Percentiles rank a stretch among this genome's conserved stretches.
Conservation (phyloP, 2,797 vertebrate genomes). For the Malacoctenus gilli region DNA sequence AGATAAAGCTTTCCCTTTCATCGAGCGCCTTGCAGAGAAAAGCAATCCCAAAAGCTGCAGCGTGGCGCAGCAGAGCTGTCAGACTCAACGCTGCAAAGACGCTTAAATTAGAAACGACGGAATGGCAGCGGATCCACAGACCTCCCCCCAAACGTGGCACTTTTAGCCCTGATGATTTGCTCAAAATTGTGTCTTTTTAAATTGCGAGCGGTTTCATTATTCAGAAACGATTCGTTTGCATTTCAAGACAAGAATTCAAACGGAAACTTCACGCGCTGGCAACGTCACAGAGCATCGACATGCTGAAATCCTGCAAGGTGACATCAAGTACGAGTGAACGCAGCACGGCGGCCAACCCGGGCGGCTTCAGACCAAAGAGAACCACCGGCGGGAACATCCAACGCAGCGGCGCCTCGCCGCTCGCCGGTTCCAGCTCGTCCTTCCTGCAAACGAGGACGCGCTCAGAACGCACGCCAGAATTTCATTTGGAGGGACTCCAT, state of each 20-base stretch:
- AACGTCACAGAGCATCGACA: not conserved
- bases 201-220: not conserved
- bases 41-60: constrained; percentile 42
- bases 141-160: not conserved
- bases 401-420: constrained; percentile 1
- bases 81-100: constrained; percentile 27
- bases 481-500: constrained; percentile 26
- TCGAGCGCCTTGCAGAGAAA: constrained; percentile 48
- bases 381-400: constrained; percentile 4
- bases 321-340: constrained; percentile 10
- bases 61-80: constrained; percentile 8
- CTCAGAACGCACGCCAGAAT: not conserved
- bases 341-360: not conserved
- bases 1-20: constrained; percentile 50
- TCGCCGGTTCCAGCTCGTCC: constrained; percentile 5
- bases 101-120: constrained; percentile 22
- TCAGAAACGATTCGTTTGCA: not conserved
- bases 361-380: constrained; percentile 16
- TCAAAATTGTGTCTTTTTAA: not conserved
- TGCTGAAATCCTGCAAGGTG: constrained; percentile 28
- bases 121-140: constrained; percentile 18
- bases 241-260: no score
- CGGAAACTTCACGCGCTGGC: constrained; percentile 5
- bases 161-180: not conserved
- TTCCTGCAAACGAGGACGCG: constrained; percentile 18